Evolutionary conservation across 2,797 vertebrate genomes (phyloP).

Genomic region (Fundulus diaphanus): DNA sequence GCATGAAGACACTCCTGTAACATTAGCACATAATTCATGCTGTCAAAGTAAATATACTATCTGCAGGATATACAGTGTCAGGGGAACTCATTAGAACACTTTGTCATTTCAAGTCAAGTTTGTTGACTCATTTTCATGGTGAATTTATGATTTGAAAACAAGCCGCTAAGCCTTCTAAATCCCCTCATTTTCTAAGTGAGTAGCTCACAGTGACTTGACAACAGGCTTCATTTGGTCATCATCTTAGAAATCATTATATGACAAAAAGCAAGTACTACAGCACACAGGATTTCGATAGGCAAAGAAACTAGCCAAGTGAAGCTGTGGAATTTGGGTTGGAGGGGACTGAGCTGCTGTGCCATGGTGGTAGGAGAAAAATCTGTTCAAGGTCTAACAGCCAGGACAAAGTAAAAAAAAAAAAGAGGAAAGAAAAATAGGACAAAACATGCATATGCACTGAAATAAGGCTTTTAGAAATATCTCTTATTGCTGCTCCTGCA

Average conservation of each 20-base stretch:
- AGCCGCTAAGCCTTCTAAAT: constrained; percentile 20
- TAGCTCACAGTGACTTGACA: constrained; percentile 2
- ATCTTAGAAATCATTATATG: constrained; percentile 33
- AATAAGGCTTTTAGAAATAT: neutral
- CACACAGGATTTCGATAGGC: constrained; percentile 49
- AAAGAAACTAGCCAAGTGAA: constrained; percentile 21
- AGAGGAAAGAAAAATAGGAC: constrained; percentile 1
- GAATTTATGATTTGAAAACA: constrained; percentile 51
- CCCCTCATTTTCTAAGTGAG: neutral
- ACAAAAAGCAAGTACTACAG: constrained; percentile 44
- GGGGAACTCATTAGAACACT: constrained; percentile 2
- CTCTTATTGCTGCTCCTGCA: constrained; percentile 29
- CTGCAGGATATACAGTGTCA: neutral
- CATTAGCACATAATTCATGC: neutral
- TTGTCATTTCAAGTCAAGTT: constrained; percentile 12
- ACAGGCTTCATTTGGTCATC: neutral
- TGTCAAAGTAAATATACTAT: neutral
- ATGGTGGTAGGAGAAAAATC: constrained; percentile 4
- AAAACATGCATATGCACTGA: neutral
- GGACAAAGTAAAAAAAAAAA: constrained; percentile 50
- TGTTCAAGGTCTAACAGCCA: constrained; percentile 50
- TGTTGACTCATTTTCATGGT: constrained; percentile 53
- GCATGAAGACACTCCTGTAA: neutral
- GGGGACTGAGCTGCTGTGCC: constrained; percentile 1
- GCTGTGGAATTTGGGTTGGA: neutral